These are phyloP conservation scores for Archocentrus centrarchus DNA, from an alignment of 2,113 vertebrate genomes.

Conservation along the genomic window DNA sequence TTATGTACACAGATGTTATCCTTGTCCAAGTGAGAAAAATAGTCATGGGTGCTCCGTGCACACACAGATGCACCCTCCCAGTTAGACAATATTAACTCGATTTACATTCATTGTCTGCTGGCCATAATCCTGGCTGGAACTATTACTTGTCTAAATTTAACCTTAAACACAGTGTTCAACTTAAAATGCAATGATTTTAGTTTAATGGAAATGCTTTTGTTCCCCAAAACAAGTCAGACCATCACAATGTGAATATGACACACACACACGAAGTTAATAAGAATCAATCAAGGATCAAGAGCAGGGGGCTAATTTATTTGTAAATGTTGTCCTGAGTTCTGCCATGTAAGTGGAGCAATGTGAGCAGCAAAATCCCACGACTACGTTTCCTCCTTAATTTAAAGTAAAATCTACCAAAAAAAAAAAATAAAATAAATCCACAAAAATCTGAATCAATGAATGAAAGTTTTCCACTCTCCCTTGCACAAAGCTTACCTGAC, in stretches of 20 bases:
- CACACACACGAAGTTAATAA: background rate
- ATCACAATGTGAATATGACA: background rate
- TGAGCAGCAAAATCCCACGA: background rate
- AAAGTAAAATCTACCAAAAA: background rate
- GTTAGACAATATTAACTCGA: background rate
- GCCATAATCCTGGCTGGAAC: background rate
- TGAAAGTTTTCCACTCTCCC: background rate
- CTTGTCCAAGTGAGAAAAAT: background rate
- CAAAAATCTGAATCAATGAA: too few relatives aligned
- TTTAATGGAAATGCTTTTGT: background rate
- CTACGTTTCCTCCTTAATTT: background rate
- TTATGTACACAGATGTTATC: background rate
- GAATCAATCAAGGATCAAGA: too few relatives aligned
- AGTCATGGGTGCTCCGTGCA: background rate
- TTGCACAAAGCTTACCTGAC: too few relatives aligned
- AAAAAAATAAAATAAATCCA: too few relatives aligned
- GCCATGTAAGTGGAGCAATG: background rate
- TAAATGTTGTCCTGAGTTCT: background rate
- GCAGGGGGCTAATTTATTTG: conserved; percentile 7
- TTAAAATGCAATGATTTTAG: background rate
- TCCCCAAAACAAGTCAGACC: background rate
- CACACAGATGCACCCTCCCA: background rate
- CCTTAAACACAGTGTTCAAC: background rate
- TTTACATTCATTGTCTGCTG: background rate
- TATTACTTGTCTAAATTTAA: background rate